Evolutionary conservation across 1,140 invertebrate genomes (phyloP).

Genomic region (Diachasmimorpha longicaudata): DNA sequence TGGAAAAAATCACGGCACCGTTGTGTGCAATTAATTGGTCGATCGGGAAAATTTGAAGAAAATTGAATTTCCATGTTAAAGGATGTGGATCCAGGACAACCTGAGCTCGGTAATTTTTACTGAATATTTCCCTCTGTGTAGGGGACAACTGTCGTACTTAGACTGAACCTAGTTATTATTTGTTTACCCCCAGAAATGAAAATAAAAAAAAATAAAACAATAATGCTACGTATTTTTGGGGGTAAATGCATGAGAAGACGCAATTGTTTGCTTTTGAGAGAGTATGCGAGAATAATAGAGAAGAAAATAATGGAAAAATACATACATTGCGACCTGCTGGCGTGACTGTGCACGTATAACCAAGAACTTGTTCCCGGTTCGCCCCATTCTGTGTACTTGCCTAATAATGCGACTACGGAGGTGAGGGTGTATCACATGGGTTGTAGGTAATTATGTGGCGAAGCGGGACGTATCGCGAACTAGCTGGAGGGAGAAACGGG

Average conservation of each 20-base stretch:
- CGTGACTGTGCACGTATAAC: constrained; percentile 6
- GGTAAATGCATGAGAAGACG: constrained; percentile 1
- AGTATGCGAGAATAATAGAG: not conserved
- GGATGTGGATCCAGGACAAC: too few relatives aligned
- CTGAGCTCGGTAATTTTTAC: too few relatives aligned
- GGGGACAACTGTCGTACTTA: not conserved
- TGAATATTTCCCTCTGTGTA: too few relatives aligned
- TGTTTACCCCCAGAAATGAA: not conserved
- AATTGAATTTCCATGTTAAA: too few relatives aligned
- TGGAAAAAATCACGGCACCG: too few relatives aligned
- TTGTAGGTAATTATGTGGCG: constrained; percentile 17
- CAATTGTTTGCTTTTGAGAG: not conserved
- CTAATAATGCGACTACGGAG: constrained; percentile 1
- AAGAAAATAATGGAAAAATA: not conserved
- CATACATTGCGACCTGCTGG: constrained; percentile 10
- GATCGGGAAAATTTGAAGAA: too few relatives aligned
- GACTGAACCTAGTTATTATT: not conserved
- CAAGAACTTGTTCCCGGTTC: not conserved
- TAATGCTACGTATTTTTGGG: not conserved
- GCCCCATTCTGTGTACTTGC: constrained; percentile 5
- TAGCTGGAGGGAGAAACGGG: not conserved
- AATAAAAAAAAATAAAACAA: not conserved
- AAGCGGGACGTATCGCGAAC: constrained; percentile 19
- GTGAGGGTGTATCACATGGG: not conserved
- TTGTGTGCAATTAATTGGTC: too few relatives aligned